A percentile compares a stretch with the other conserved stretches of the same genome.
Evolutionary conservation across 1,140 invertebrate genomes (phyloP).

Genomic region (Hylyphantes graminicola): DNA sequence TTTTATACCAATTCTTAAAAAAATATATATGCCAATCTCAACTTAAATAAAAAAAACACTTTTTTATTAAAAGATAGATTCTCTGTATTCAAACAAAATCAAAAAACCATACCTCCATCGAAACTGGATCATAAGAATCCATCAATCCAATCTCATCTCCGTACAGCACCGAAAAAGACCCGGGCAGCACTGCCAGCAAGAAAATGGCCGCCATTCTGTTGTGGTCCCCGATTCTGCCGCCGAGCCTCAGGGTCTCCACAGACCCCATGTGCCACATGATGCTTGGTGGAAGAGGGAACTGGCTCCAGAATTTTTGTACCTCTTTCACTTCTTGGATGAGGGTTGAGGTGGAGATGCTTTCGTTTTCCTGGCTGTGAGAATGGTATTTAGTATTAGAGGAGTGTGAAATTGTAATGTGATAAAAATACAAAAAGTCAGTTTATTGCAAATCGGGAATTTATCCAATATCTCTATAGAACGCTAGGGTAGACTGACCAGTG

Average conservation of each 20-base stretch:
- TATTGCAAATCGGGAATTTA: no score
- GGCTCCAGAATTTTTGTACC: slow-evolving; percentile 23
- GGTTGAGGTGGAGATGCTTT: not conserved
- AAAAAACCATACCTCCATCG: slow-evolving; percentile 61
- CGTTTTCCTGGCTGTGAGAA: not conserved
- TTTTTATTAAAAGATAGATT: no score
- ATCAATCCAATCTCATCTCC: slow-evolving; percentile 78
- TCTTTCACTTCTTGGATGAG: not conserved
- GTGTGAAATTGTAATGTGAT: no score
- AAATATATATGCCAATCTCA: no score
- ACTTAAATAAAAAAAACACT: no score
- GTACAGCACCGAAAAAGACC: slow-evolving; percentile 83
- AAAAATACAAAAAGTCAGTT: no score
- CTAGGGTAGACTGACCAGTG: no score
- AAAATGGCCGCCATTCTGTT: slow-evolving; percentile 75
- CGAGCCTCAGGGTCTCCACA: slow-evolving; percentile 72
- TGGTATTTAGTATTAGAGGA: no score
- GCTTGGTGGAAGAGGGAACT: slow-evolving; percentile 22
- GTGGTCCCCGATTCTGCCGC: slow-evolving; percentile 69
- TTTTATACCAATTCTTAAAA: no score
- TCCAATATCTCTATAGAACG: no score
- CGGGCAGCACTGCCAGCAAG: slow-evolving; percentile 80
- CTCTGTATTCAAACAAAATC: not conserved
- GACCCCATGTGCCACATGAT: slow-evolving; percentile 79
- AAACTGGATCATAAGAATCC: slow-evolving; percentile 52